Percentiles rank a stretch among this genome's conserved stretches.
Conservation (phyloP, 1,140 invertebrate species). For the Drosophila gunungcola region DNA sequence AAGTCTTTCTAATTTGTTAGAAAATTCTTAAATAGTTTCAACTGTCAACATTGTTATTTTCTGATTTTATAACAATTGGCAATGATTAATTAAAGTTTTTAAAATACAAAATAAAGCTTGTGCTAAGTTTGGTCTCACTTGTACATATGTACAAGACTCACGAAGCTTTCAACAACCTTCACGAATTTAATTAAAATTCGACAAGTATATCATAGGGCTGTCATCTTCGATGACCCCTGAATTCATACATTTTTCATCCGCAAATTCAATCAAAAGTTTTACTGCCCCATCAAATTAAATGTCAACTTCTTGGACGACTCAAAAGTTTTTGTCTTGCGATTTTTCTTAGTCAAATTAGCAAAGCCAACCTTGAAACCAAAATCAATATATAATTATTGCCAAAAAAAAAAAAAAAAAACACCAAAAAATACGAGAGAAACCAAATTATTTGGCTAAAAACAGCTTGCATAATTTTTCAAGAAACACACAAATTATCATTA, state of each 20-base stretch:
- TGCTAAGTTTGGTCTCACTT: too few relatives aligned
- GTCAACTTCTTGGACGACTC: conserved; percentile 42
- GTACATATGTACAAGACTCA: neutral
- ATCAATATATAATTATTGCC: conserved; percentile 53
- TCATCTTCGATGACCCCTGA: conserved; percentile 18
- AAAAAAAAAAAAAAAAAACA: neutral
- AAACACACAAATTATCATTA: conserved; percentile 52
- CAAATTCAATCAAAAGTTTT: conserved; percentile 29
- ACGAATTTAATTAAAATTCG: neutral
- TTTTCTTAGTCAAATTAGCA: conserved; percentile 51
- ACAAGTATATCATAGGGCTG: conserved; percentile 3
- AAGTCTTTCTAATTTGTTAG: too few relatives aligned
- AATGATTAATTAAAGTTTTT: too few relatives aligned
- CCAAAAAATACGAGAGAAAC: conserved; percentile 15
- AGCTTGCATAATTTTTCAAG: conserved; percentile 51
- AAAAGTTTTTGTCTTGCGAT: conserved; percentile 4
- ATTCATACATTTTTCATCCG: conserved; percentile 29
- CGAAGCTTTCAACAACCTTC: conserved; percentile 10
- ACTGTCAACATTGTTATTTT: too few relatives aligned
- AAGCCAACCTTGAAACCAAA: conserved; percentile 43
- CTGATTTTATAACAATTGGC: too few relatives aligned
- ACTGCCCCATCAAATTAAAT: conserved; percentile 30
- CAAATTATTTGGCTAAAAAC: conserved; percentile 37
- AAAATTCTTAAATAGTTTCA: too few relatives aligned
- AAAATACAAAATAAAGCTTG: too few relatives aligned